Base-by-base conservation (phyloP, 2,888 invertebrate genomes). In the Hirtodrosophila histrioides region DNA sequence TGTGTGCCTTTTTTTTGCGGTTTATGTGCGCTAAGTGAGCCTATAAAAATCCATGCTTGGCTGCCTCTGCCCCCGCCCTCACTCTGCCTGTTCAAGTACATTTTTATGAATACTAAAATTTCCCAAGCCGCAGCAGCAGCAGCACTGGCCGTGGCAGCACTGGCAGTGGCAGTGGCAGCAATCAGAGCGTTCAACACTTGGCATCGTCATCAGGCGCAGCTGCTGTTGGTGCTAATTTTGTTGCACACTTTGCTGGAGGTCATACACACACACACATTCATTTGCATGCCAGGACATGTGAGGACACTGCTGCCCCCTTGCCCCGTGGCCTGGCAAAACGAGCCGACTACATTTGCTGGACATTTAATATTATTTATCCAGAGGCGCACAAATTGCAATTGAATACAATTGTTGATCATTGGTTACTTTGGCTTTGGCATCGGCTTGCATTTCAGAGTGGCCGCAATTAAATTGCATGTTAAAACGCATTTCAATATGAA, bases 21-120 rank as follows among this genome's bases (percentile, higher is more conserved):
- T 76, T 84, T 86, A 84, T 86, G 76, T 77, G 76, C 84, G 78
- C 86, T 86, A 84, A 84, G 83, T 84, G 86, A 84, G 84, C 86
- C 84, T 86, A 86, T 84, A 84, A 84, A 84, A 84, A 83, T 75
- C 65, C 84, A 77, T 77, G 77, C 81, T 64, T 81, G 71, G 77
- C 57, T 86, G 80, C 77, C 58, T 54, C 50, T 50, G 63, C n/a
- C 43, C 4, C 45, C n/a, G 43, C 33, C 56, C 17, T 1, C 17
- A 17, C 17, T n/a, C 24, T 56, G 66, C 61, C 67, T 69, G 76
- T 63, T 81, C 77, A 69, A 85, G 83, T 72, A 80, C 83, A 82
- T 72, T 82, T 82, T 85, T 85, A 82, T 82, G 82, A 82, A 85
- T 85, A 83, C 82, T 82, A 69, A 85, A 82, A 77, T 56, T 67